These are phyloP conservation scores for Drosophila austrosaltans DNA, from an alignment of 2,888 invertebrate genomes.

Conservation along the genomic window DNA sequence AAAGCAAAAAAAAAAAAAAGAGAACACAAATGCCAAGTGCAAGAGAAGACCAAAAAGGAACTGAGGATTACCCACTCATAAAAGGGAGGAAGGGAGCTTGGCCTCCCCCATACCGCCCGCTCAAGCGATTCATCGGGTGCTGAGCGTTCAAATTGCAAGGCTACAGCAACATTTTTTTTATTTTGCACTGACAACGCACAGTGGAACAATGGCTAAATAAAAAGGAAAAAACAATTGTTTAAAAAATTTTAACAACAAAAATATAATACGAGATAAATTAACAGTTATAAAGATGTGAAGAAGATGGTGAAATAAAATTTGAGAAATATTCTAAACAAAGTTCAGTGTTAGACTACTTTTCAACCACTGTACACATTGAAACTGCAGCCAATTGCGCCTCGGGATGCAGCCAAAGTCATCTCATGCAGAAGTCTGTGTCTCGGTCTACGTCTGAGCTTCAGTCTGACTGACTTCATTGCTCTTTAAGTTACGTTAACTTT, in stretches of 20 bases:
- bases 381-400: conserved; percentile 63
- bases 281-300: not conserved
- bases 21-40: conserved; percentile 47
- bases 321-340: too few relatives aligned
- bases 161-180: conserved; percentile 67
- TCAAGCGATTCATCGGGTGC: conserved; percentile 42
- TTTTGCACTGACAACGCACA: conserved; percentile 56
- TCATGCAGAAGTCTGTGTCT: conserved; percentile 46
- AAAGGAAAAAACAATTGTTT: not conserved
- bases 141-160: conserved; percentile 72
- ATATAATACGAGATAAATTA: not conserved
- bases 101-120: not conserved
- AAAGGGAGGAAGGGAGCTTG: not conserved
- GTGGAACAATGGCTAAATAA: conserved; percentile 37
- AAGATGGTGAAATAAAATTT: too few relatives aligned
- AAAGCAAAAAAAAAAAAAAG: conserved; percentile 20
- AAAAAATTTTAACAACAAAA: too few relatives aligned
- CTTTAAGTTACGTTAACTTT: conserved; percentile 78
- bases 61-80: not conserved
- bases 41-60: conserved; percentile 11
- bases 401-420: conserved; percentile 56
- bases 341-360: not conserved
- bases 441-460: conserved; percentile 17
- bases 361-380: conserved; percentile 56
- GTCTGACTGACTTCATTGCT: conserved; percentile 78